Evolutionary conservation across 2,113 vertebrate species (phyloP).

Genomic region (Oryctolagus cuniculus): mOryCun1.1 NC_091442.1:22370501-22371000

Average conservation of each 20-base stretch:
- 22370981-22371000: constrained; percentile 2
- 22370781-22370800: constrained; percentile 49
- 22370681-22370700: too few species aligned
- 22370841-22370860: constrained; percentile 36
- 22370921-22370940: constrained; percentile 39
- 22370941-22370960: background rate
- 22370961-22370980: background rate
- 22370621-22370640: constrained; percentile 54
- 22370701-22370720: background rate
- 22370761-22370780: background rate
- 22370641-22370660: constrained; percentile 36
- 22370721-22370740: background rate
- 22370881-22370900: background rate
- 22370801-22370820: constrained; percentile 36
- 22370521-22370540: constrained; percentile 40
- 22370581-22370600: constrained; percentile 10
- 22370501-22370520: constrained; percentile 29
- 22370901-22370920: background rate
- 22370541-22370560: constrained; percentile 47
- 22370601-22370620: background rate
- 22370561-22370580: constrained; percentile 16
- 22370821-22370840: constrained; percentile 25
- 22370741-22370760: too few species aligned
- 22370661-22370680: background rate
- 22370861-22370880: background rate